Evolutionary conservation across 2,888 invertebrate species (phyloP), one percentile per base, ranked within the genome.

Genomic region (Chymomyza caudatula): DNA sequence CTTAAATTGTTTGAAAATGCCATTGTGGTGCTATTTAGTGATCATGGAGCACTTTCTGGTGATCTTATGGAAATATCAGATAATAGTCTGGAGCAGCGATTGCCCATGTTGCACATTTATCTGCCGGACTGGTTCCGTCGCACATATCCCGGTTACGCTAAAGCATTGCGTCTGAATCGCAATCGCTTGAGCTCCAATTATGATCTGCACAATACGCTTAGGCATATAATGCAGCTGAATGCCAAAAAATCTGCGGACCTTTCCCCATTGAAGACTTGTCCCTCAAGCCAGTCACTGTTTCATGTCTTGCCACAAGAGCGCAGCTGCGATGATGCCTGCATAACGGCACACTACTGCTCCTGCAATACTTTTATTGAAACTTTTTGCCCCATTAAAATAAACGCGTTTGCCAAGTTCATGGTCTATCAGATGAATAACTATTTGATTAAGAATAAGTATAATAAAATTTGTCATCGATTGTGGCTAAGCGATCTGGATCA

Each of bases 1-100:
- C 91, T 91, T 0, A 93, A 93, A 0, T 89, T 93, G 2, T 82
- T 93, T 22, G 92, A 93, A 47, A 93, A 92, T 51, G 92, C 94
- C 1, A 92, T 95, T 75, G 89, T 95, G 0, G 90, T 95, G 56
- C 93, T 95, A 72, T 89, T 95, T 63, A 95, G 95, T 80, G 95
- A 95, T 80, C 95, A 95, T 76, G 95, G 95, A 0, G 92, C 94
- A 78, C 91, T 95, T 4, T 94, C 93, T 86, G 95, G 95, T 0
- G 91, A 91, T 6, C 91, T 93, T 49, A 91, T 95, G 15, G 90
- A 92, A 54, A 92, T 93, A 4, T 90, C 92, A 60, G 92, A 93
- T 51, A 94, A 94, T 0, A 95, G 94, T 92, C 92, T 94, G 75
- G 95, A 95, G 78, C 94, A 95, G 76, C 92, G 95, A 13, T 84